phyloP scores from a whole-genome alignment of 2,113 vertebrate genomes.

The Agelaius phoeniceus region DNA sequence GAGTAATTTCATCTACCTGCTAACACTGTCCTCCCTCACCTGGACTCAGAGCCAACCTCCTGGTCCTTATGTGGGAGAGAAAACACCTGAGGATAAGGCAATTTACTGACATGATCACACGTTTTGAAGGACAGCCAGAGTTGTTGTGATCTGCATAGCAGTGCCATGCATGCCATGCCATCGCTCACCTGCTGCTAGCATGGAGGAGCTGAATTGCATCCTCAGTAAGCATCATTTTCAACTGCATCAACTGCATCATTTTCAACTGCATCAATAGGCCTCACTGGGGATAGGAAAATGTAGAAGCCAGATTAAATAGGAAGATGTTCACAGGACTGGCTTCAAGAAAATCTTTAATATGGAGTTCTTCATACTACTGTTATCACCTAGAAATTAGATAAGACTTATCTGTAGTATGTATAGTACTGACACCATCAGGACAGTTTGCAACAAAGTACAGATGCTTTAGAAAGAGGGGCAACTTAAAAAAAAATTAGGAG shows the following conservation, averaged over 20 bases:
- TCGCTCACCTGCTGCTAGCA: neutral
- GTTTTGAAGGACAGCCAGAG: neutral
- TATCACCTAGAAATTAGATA: neutral
- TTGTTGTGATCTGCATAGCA: neutral
- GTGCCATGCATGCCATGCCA: accelerated
- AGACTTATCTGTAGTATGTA: neutral
- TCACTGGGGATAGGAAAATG: neutral
- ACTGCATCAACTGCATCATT: neutral
- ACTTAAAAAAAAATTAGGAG: neutral
- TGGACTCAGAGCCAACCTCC: neutral
- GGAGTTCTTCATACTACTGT: neutral
- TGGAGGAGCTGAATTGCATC: neutral
- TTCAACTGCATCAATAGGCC: neutral
- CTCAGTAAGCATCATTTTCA: neutral
- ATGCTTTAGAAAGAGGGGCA: neutral
- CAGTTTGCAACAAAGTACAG: neutral
- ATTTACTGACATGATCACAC: neutral
- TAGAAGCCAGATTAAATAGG: neutral
- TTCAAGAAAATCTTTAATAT: neutral
- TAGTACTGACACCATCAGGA: accelerated
- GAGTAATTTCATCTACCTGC: neutral
- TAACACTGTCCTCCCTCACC: neutral
- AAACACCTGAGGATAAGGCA: neutral
- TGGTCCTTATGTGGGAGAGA: accelerated
- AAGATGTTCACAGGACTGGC: neutral